These are phyloP conservation scores for Bolinopsis microptera DNA, from an alignment of 37 sponge, comb jelly and placozoan genomes.

Conservation along the genomic window DNA sequence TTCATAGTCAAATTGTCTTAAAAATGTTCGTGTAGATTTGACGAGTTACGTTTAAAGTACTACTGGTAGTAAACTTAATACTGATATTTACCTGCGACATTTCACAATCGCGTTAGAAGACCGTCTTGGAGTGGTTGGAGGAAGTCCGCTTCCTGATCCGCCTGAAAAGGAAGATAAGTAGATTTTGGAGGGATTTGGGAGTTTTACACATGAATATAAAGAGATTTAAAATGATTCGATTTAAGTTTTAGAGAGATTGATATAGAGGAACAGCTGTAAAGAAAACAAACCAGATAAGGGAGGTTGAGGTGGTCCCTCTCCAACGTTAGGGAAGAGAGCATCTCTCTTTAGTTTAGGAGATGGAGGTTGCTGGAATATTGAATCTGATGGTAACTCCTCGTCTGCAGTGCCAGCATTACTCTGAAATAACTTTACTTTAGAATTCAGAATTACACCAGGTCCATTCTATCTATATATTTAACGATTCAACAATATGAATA, in stretches of 20 bases:
- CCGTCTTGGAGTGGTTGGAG: conserved; percentile 15
- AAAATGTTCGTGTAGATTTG: too few relatives aligned
- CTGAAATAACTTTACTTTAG: too few relatives aligned
- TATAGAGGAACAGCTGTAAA: too few relatives aligned
- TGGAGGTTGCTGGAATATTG: not conserved
- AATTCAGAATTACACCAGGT: too few relatives aligned
- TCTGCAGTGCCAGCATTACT: not conserved
- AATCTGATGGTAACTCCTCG: conserved; percentile 1
- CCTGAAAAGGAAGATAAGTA: not conserved
- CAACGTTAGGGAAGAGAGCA: conserved; percentile 30
- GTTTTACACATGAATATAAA: too few relatives aligned
- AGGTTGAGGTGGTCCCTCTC: not conserved
- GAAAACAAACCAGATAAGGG: not conserved
- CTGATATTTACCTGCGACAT: conserved; percentile 26
- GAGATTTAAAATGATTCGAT: too few relatives aligned
- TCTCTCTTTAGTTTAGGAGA: not conserved
- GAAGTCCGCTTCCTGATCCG: not conserved
- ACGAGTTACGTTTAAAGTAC: too few relatives aligned
- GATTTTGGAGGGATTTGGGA: not conserved
- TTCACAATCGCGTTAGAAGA: not conserved
- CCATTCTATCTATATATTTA: too few relatives aligned
- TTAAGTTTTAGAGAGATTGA: too few relatives aligned
- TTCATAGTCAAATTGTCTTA: too few relatives aligned
- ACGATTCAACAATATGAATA: too few relatives aligned
- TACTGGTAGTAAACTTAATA: too few relatives aligned